Evolutionary conservation across 2,797 vertebrate species (phyloP).

Genomic region (Cynodonichthys magdalenae): DNA sequence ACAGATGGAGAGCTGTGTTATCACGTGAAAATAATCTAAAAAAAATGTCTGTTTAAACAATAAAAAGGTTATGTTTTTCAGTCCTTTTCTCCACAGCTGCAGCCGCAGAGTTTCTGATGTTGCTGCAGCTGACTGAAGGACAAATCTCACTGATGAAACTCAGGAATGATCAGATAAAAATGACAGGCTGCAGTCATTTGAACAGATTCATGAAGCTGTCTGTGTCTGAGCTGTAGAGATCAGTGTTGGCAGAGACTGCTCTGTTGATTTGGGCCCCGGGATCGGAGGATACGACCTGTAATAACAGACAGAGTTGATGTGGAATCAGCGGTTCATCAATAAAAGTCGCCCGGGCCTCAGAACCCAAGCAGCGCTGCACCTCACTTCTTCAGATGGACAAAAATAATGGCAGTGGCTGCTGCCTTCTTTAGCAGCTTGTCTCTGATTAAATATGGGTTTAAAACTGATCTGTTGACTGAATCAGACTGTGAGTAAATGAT

Average conservation of each 20-base stretch:
- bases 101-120: too few species aligned
- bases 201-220: conserved; percentile 5
- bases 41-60: too few species aligned
- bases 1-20: too few species aligned
- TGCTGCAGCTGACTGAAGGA: not conserved
- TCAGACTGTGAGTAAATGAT: too few species aligned
- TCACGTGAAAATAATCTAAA: too few species aligned
- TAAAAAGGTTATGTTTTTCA: too few species aligned
- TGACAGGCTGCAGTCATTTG: not conserved
- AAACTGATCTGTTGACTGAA: too few species aligned
- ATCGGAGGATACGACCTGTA: not conserved
- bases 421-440: not conserved
- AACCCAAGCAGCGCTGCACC: not conserved
- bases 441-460: too few species aligned
- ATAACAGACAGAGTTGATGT: not conserved
- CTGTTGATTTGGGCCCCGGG: conserved; percentile 1
- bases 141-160: not conserved
- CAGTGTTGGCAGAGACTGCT: not conserved
- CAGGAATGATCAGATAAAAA: not conserved
- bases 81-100: too few species aligned
- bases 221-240: not conserved
- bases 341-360: not conserved
- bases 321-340: conserved; percentile 4
- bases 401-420: not conserved
- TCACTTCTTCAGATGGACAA: not conserved